A percentile compares a stretch with the other conserved stretches of the same genome.
Conservation (phyloP, 2,113 vertebrate genomes). For the Orycteropus afer region DNA sequence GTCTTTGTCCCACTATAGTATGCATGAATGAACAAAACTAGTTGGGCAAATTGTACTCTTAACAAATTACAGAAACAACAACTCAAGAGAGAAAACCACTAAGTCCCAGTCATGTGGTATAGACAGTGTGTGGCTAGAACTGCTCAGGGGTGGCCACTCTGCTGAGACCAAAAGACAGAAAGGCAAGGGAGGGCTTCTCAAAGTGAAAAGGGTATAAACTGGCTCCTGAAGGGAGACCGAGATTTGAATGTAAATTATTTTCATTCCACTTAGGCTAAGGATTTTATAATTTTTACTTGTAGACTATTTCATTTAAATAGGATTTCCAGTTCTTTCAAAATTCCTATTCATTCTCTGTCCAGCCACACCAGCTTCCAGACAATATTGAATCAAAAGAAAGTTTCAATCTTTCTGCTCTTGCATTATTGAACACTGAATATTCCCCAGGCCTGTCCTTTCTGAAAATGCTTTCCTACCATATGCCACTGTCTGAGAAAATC, state of each 20-base stretch:
- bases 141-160: neutral
- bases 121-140: neutral
- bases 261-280: conserved; percentile 43
- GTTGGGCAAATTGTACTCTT: neutral
- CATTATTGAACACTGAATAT: conserved; percentile 71
- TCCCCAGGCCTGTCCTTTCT: conserved; percentile 72
- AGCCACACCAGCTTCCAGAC: conserved; percentile 53
- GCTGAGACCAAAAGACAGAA: neutral
- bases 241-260: conserved; percentile 55
- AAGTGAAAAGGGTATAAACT: neutral
- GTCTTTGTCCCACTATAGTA: neutral
- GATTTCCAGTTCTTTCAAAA: conserved; percentile 58
- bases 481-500: conserved; percentile 79
- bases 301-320: neutral
- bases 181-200: neutral
- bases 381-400: conserved; percentile 59
- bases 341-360: conserved; percentile 64
- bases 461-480: conserved; percentile 76
- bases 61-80: neutral
- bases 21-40: neutral
- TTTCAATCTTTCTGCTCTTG: conserved; percentile 63
- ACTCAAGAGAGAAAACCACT: neutral
- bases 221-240: neutral
- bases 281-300: conserved; percentile 38
- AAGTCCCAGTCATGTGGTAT: neutral